phyloP scores from a whole-genome alignment of 2,797 vertebrate genomes.

The Poecilia velifera region DNA sequence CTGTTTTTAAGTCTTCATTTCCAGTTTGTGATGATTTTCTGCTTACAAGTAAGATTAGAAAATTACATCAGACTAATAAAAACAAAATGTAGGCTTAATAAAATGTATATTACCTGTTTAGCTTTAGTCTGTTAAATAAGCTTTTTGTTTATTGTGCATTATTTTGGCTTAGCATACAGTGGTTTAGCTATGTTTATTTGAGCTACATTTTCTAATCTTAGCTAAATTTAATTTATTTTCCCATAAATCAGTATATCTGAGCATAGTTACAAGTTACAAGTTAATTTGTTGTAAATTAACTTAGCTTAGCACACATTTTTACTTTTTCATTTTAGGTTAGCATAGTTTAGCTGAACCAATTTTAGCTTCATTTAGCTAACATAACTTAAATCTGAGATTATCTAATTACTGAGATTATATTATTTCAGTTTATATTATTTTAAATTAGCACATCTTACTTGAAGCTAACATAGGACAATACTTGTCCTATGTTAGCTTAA shows the following conservation, averaged over 20 bases:
- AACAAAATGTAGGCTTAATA: background rate
- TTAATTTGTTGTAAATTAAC: background rate
- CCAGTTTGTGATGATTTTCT: background rate
- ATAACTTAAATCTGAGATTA: background rate
- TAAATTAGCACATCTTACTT: background rate
- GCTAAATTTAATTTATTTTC: background rate
- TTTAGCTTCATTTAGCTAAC: background rate
- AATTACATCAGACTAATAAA: background rate
- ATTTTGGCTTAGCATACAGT: background rate
- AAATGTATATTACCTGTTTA: background rate
- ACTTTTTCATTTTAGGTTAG: background rate
- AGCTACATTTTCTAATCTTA: background rate
- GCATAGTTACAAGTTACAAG: background rate
- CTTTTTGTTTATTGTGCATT: background rate
- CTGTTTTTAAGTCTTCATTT: background rate
- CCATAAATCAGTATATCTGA: background rate
- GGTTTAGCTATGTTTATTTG: background rate
- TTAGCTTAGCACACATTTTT: background rate
- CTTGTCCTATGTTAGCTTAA: background rate
- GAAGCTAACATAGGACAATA: background rate
- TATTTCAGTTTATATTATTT: background rate
- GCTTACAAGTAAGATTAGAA: background rate
- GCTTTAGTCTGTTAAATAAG: background rate
- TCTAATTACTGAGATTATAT: background rate
- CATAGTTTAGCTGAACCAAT: background rate